phyloP scores from a whole-genome alignment of 2,113 vertebrate species.

The Ammodytes marinus region DNA sequence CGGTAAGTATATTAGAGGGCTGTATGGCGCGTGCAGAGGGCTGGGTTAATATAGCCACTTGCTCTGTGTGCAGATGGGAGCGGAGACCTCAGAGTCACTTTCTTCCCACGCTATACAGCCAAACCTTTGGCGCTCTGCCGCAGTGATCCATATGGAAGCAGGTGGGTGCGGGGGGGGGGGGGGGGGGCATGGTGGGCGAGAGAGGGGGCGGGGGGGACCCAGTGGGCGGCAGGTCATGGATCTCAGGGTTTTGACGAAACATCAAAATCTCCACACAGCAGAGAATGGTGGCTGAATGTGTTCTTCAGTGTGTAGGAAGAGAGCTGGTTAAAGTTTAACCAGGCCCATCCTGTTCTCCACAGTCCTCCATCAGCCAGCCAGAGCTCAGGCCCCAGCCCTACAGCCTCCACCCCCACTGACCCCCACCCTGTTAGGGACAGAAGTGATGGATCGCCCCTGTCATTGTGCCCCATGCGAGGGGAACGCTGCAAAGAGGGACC shows the following conservation, averaged over 20 bases:
- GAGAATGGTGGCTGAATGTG: conserved; percentile 73
- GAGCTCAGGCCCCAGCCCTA: conserved; percentile 41
- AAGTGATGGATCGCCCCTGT: conserved; percentile 86
- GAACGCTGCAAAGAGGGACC: conserved; percentile 72
- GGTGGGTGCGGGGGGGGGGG: conserved; percentile 79
- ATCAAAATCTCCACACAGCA: conserved; percentile 76
- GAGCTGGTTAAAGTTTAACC: conserved; percentile 97
- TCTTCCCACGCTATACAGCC: conserved; percentile 77
- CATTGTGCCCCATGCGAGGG: conserved; percentile 75
- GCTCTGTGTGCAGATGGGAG: conserved; percentile 47
- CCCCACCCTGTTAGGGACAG: conserved; percentile 87
- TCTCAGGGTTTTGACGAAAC: conserved; percentile 64
- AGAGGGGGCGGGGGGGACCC: conserved; percentile 73
- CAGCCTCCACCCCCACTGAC: conserved; percentile 72
- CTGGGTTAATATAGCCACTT: conserved; percentile 66
- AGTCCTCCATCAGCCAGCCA: conserved; percentile 66
- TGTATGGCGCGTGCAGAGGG: conserved; percentile 60
- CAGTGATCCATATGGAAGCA: conserved; percentile 66
- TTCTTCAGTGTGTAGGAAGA: conserved; percentile 81
- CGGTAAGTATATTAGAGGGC: conserved; percentile 53
- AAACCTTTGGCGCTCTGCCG: conserved; percentile 39
- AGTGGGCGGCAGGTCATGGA: conserved; percentile 78
- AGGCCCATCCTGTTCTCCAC: conserved; percentile 85
- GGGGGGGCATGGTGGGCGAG: conserved; percentile 74
- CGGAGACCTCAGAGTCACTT: conserved; percentile 54